phyloP scores from a whole-genome alignment of 2,113 vertebrate genomes.

The Phyllopteryx taeniolatus region DNA sequence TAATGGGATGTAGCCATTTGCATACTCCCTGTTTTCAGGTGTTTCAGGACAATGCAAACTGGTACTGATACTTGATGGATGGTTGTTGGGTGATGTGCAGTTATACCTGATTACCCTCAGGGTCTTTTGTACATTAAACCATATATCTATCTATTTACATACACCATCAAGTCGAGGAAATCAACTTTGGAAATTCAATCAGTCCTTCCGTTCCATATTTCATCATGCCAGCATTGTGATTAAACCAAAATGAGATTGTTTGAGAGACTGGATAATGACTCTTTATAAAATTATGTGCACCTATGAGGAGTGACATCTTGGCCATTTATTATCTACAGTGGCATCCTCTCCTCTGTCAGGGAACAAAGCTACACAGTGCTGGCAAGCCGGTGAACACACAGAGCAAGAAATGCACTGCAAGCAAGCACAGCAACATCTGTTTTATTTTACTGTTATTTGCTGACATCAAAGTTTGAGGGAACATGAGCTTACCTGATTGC shows the following conservation, averaged over 20 bases:
- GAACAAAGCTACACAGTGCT: background rate
- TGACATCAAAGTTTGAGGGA: slow-evolving; percentile 7
- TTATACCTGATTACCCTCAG: background rate
- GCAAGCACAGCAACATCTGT: slow-evolving; percentile 3
- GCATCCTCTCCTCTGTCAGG: background rate
- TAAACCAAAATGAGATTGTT: background rate
- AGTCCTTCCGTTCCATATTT: background rate
- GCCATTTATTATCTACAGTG: background rate
- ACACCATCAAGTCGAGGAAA: background rate
- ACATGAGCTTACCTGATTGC: slow-evolving; percentile 3
- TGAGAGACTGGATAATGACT: background rate
- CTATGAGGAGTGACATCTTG: slow-evolving; percentile 1
- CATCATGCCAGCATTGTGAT: background rate
- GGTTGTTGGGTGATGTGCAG: background rate
- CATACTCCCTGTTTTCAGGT: background rate
- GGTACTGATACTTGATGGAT: background rate
- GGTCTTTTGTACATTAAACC: background rate
- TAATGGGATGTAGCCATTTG: background rate
- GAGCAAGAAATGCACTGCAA: background rate
- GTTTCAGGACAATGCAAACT: background rate
- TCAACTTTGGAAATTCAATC: background rate
- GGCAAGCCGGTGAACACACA: background rate
- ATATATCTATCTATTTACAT: background rate
- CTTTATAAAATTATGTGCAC: background rate
- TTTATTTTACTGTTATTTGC: slow-evolving; percentile 12